Evolutionary conservation across 1,140 invertebrate species (phyloP).

Genomic region (Medauroidea extradentata): DNA sequence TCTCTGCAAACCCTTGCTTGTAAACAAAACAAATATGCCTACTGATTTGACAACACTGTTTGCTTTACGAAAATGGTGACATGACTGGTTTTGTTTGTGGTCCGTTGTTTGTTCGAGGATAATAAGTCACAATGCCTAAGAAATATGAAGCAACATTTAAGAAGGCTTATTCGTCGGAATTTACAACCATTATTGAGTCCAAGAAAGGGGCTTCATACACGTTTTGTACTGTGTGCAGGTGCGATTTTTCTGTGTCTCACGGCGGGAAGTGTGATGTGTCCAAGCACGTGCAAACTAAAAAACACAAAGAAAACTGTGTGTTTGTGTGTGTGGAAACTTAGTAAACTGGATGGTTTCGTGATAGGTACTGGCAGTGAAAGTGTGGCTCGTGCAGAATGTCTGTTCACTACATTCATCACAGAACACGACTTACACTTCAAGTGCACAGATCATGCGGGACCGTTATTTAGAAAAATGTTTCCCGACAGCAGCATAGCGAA

Average conservation of each 20-base stretch:
- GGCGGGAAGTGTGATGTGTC: background rate
- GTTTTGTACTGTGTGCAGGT: background rate
- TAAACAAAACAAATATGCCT: too few relatives aligned
- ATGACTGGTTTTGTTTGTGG: too few relatives aligned
- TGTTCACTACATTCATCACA: background rate
- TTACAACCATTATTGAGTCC: background rate
- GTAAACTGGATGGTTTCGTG: background rate
- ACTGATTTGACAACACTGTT: too few relatives aligned
- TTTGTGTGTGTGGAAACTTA: background rate
- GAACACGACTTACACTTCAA: background rate
- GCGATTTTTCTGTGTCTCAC: background rate
- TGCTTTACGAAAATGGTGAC: too few relatives aligned
- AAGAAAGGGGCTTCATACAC: background rate
- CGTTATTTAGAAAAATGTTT: conserved; percentile 1
- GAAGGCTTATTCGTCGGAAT: background rate
- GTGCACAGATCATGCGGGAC: background rate
- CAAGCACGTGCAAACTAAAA: background rate
- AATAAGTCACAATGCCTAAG: too few relatives aligned
- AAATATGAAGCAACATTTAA: too few relatives aligned
- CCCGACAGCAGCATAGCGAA: background rate
- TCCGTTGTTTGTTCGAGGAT: too few relatives aligned
- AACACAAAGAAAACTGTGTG: background rate
- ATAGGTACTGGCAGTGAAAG: background rate
- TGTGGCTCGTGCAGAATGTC: background rate
- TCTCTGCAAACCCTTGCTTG: too few relatives aligned